Evolutionary conservation across 1,140 invertebrate species (phyloP), one percentile per base, ranked within the genome.

Genomic region (Camponotus vicinus): DNA sequence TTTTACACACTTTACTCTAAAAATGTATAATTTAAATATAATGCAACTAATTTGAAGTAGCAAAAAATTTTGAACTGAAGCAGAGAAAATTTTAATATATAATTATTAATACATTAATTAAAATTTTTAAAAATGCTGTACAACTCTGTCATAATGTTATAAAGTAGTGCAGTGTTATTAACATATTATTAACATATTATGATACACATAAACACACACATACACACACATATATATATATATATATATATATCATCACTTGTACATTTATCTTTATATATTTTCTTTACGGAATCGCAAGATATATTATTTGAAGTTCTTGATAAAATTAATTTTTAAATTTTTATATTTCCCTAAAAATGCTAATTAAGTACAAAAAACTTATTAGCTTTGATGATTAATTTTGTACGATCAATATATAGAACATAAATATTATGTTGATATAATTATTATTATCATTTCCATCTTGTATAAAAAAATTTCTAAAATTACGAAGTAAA

Each of bases 11-110:
- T 21, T 9, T 5, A 34, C 37, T 27, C 9, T 21, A 15, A 27
- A n/a, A 40, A 11, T 37, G 27, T 34, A 18, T 15, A 45, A 61
- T 61, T 7, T 42, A 82, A 82, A 15, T 71, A 59, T 34, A 34
- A 70, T 59, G 15, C 6, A 71, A 57, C 18, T 45, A 71, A 82
- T 71, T 82, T 82, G 73, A 71, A 82, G 79, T 82, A 61, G 11
- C 11, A 27, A 45, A 57, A 45, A 59, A 71, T 71, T 59, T 61
- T 2, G 27, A 59, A 70, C 18, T 59, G 45, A 27, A 3, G 13
- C 27, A 32, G 0, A 55, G 6, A 13, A n/a, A 55, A 27, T 18
- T 67, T 64, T 40, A 3, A 8, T 79, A 9, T 40, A 64, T 77
- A 27, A 84, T 27, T 76, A 34, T 32, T 4, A 42, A 0, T 57